A percentile compares a stretch with the other conserved stretches of the same genome.
Evolutionary conservation across 92 coral and sea anemone genomes (phyloP).

Genomic region (Palythoa grandis): DNA sequence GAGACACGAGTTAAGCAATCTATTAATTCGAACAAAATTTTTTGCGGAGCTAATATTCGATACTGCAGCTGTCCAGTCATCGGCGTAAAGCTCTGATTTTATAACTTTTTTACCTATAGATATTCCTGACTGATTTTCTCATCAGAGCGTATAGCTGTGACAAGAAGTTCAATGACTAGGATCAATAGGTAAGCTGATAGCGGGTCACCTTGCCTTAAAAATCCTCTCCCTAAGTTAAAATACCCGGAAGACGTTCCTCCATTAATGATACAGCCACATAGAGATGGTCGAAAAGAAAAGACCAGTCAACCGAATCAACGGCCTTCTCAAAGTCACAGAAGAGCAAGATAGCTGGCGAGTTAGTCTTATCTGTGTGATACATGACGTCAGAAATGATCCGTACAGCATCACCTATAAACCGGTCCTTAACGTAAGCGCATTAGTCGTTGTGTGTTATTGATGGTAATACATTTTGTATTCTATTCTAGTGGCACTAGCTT

Average conservation of each 20-base stretch:
- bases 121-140: background rate
- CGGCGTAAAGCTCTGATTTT: background rate
- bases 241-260: too few species aligned
- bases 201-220: too few species aligned
- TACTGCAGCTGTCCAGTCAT: background rate
- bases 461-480: background rate
- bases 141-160: background rate
- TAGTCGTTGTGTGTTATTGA: conserved; percentile 25
- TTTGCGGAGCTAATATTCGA: background rate
- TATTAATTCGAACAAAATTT: background rate
- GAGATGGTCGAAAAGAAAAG: too few species aligned
- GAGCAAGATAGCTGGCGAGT: background rate
- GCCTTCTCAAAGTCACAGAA: too few species aligned
- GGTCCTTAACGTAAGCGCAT: conserved; percentile 11
- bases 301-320: too few species aligned
- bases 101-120: background rate
- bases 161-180: background rate
- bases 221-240: too few species aligned
- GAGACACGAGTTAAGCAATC: background rate
- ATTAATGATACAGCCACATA: too few species aligned
- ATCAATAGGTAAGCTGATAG: background rate
- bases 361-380: conserved; percentile 1
- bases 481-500: background rate
- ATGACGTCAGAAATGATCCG: conserved; percentile 12
- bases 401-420: conserved; percentile 27